phyloP scores from a whole-genome alignment of 2,888 invertebrate species.

The Dasysyrphus albostriatus region DNA sequence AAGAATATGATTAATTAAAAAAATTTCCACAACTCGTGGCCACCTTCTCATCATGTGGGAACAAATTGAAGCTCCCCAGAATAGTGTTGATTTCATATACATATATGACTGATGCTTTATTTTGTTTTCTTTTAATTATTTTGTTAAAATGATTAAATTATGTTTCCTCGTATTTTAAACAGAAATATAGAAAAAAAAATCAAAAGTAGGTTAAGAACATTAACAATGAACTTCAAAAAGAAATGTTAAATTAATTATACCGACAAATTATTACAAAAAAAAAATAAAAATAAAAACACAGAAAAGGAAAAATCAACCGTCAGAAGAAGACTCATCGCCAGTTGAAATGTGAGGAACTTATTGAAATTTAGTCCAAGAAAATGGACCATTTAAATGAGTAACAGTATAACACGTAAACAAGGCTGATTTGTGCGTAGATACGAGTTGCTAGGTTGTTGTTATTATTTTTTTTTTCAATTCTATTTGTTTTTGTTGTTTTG shows the following conservation, averaged over 20 bases:
- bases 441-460: neutral
- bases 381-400: constrained; percentile 52
- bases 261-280: neutral
- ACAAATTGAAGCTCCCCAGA: neutral
- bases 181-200: neutral
- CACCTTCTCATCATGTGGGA: neutral
- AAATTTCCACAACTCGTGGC: constrained; percentile 19
- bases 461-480: neutral
- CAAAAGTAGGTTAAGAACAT: constrained; percentile 58
- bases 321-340: neutral
- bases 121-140: neutral
- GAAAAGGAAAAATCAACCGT: neutral
- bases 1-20: constrained; percentile 43
- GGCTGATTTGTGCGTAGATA: constrained; percentile 56
- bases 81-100: constrained; percentile 7
- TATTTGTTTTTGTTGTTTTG: neutral
- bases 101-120: no score
- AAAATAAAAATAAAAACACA: no score
- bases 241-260: neutral
- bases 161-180: constrained; percentile 1
- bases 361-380: constrained; percentile 52
- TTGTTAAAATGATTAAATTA: neutral
- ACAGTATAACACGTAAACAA: constrained; percentile 35
- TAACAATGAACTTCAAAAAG: constrained; percentile 64
- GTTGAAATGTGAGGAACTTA: constrained; percentile 50